These are phyloP conservation scores for Shargacucullia verbasci DNA, from an alignment of 2,888 invertebrate genomes.

Conservation along the genomic window DNA sequence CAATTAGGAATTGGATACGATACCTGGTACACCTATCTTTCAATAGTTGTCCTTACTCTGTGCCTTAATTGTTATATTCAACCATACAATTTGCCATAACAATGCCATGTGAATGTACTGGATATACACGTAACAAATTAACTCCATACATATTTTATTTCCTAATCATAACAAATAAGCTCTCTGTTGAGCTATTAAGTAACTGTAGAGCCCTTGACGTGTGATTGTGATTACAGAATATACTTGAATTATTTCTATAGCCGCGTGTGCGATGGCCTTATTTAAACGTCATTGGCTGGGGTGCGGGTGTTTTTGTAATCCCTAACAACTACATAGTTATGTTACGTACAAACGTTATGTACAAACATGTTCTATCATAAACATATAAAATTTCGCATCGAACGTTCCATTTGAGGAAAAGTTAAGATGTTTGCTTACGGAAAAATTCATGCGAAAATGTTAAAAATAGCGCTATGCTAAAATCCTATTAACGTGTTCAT, in stretches of 20 bases:
- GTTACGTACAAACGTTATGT: not conserved
- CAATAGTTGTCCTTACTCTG: slow-evolving; percentile 13
- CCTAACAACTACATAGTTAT: slow-evolving; percentile 2
- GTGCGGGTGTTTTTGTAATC: slow-evolving; percentile 5
- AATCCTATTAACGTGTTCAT: slow-evolving; percentile 2
- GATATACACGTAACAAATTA: slow-evolving; percentile 25
- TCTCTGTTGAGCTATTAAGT: slow-evolving; percentile 7
- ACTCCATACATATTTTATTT: slow-evolving; percentile 18
- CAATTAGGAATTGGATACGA: too few relatives aligned
- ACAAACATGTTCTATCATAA: not conserved
- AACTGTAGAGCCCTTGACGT: slow-evolving; percentile 9
- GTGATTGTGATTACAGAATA: slow-evolving; percentile 16
- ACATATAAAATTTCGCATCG: not conserved
- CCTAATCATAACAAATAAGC: slow-evolving; percentile 24
- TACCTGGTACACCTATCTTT: slow-evolving; percentile 10
- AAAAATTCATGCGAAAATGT: slow-evolving; percentile 11
- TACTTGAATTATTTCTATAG: slow-evolving; percentile 22
- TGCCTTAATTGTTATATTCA: slow-evolving; percentile 6
- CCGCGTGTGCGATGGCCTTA: not conserved
- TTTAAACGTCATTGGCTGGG: slow-evolving; percentile 3
- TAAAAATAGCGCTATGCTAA: slow-evolving; percentile 19
- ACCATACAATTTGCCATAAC: slow-evolving; percentile 3
- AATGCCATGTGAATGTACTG: slow-evolving; percentile 14
- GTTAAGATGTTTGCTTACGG: slow-evolving; percentile 8
- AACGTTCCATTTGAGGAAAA: slow-evolving; percentile 26